phyloP scores from a whole-genome alignment of 1,140 invertebrate species.

The Acromyrmex echinatior region DNA sequence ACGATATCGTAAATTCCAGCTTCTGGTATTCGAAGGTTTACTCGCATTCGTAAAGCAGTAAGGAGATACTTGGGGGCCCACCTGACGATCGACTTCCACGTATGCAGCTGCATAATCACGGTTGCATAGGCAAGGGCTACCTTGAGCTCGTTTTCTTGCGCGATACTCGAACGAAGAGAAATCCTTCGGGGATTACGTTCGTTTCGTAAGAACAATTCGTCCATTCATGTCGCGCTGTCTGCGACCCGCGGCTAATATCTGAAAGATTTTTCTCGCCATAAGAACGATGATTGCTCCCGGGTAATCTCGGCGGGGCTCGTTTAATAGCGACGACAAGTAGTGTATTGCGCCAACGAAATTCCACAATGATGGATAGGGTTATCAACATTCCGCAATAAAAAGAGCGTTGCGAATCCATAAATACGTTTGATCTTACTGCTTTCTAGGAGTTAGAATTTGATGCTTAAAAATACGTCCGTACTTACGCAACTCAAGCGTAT shows the following conservation, averaged over 20 bases:
- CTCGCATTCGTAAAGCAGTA: neutral
- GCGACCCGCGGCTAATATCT: neutral
- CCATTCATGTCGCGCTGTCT: constrained; percentile 46
- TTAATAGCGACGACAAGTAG: constrained; percentile 2
- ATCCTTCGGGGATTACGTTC: constrained; percentile 47
- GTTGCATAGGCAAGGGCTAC: constrained; percentile 61
- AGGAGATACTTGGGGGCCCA: constrained; percentile 6
- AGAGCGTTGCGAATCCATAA: constrained; percentile 7
- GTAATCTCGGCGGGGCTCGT: constrained; percentile 17
- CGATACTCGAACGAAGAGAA: constrained; percentile 48
- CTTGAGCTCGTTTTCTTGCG: constrained; percentile 65
- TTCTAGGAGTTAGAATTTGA: neutral
- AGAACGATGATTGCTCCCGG: neutral
- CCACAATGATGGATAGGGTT: constrained; percentile 29
- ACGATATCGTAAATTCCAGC: neutral
- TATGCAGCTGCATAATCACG: constrained; percentile 40
- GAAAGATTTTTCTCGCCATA: constrained; percentile 14
- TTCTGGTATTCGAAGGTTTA: constrained; percentile 39
- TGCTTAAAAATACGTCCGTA: neutral
- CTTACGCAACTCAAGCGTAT: neutral
- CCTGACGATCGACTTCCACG: constrained; percentile 47
- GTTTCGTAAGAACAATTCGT: constrained; percentile 65
- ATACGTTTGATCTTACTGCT: neutral
- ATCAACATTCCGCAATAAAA: constrained; percentile 26
- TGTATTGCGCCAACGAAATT: constrained; percentile 43